Percentiles rank a stretch among this genome's conserved stretches.
Evolutionary conservation across 23 tunicate genomes (phyloP).

Genomic region (Phallusia fumigata): DNA sequence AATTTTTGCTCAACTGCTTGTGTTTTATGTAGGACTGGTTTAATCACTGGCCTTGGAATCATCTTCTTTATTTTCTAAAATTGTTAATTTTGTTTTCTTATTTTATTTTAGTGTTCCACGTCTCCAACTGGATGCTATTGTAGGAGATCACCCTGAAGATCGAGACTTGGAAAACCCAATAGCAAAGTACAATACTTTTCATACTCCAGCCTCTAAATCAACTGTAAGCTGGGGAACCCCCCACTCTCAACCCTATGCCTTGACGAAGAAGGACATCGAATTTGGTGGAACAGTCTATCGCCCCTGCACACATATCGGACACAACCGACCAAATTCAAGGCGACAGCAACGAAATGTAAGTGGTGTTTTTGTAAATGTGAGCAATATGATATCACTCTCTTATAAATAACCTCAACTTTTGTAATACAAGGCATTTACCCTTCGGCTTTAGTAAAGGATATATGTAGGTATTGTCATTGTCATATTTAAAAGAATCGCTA

Average conservation of each 20-base stretch:
- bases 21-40: no score
- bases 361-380: background rate
- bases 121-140: slow-evolving; percentile 23
- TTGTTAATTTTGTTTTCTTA: no score
- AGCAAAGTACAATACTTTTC: slow-evolving; percentile 6
- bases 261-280: slow-evolving; percentile 47
- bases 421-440: no score
- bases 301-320: slow-evolving; percentile 75
- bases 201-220: slow-evolving; percentile 59
- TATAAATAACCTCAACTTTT: no score
- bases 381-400: no score
- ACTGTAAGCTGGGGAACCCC: slow-evolving; percentile 88
- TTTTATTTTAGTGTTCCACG: slow-evolving; percentile 42
- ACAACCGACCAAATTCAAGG: slow-evolving; percentile 8
- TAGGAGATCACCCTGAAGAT: slow-evolving; percentile 28
- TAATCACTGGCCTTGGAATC: no score
- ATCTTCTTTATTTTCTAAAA: no score
- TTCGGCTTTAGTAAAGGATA: no score
- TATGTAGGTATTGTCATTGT: no score
- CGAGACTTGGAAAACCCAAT: slow-evolving; percentile 32
- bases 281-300: slow-evolving; percentile 73
- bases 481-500: no score
- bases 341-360: slow-evolving; percentile 39
- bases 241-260: slow-evolving; percentile 52
- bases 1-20: background rate